A percentile compares a stretch with the other conserved stretches of the same genome.
These are phyloP conservation scores for Syrmaticus mikado DNA, from an alignment of 2,113 vertebrate species.

Conservation along the genomic window DNA sequence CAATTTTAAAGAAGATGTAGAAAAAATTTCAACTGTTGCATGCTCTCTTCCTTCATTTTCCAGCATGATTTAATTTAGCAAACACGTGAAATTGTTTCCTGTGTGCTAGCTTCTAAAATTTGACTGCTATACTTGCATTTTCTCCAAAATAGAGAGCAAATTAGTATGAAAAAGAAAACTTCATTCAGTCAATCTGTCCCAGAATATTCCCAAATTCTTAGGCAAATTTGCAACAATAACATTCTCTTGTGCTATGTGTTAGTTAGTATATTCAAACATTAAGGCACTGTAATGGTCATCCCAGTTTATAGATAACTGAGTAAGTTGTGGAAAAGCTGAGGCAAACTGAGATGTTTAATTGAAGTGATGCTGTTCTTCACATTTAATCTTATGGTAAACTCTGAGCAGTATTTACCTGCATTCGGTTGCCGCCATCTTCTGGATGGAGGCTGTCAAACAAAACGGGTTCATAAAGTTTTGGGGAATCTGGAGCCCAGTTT, in stretches of 20 bases:
- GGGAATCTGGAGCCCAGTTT: constrained; percentile 48
- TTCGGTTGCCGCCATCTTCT: constrained; percentile 7
- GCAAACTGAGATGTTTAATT: neutral
- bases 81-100: neutral
- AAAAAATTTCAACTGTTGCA: neutral
- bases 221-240: neutral
- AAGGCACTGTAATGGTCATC: neutral
- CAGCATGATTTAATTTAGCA: neutral
- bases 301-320: neutral
- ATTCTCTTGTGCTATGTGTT: neutral
- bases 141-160: neutral
- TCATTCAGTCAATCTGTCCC: neutral
- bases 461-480: neutral
- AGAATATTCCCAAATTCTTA: neutral
- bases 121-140: neutral
- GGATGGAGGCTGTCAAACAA: neutral
- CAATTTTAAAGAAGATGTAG: neutral
- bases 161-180: neutral
- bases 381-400: neutral
- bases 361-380: neutral
- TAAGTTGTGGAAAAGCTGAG: neutral
- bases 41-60: neutral
- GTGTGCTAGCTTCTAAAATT: neutral
- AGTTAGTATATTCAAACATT: neutral
- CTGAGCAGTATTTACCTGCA: neutral